Percentiles rank a stretch among this genome's conserved stretches.
phyloP scores from a whole-genome alignment of 2,888 invertebrate genomes.

The Serrognathus titanus region DNA sequence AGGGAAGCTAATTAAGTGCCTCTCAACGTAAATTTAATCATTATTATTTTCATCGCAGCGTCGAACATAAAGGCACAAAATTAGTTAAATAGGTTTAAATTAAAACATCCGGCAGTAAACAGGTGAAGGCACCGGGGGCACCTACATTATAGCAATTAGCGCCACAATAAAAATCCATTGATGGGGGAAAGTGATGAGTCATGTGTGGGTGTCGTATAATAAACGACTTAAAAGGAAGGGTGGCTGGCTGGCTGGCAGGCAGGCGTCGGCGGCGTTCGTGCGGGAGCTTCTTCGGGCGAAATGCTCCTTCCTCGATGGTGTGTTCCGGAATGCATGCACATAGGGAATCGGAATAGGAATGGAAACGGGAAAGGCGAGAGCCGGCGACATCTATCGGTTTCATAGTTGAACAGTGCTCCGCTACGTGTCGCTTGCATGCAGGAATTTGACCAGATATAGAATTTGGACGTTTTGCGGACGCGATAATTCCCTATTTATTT shows the following conservation, averaged over 20 bases:
- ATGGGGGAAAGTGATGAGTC: constrained; percentile 4
- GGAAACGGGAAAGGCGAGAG: constrained; percentile 27
- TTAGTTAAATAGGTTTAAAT: constrained; percentile 32
- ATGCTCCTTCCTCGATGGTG: constrained; percentile 7
- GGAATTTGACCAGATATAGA: constrained; percentile 26
- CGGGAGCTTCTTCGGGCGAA: not conserved
- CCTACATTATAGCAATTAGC: constrained; percentile 19
- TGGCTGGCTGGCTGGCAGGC: not conserved
- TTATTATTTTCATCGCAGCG: not conserved
- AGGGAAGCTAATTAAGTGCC: too few relatives aligned
- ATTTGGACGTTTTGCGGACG: not conserved
- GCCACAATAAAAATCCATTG: constrained; percentile 1
- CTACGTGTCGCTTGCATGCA: constrained; percentile 44
- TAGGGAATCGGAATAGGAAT: not conserved
- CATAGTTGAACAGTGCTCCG: constrained; percentile 40
- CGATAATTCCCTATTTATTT: too few relatives aligned
- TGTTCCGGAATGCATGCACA: constrained; percentile 17
- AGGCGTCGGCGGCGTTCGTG: not conserved
- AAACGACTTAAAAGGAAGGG: not conserved
- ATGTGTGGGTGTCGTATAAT: not conserved
- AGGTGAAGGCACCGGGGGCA: constrained; percentile 28
- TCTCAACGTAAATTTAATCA: too few relatives aligned
- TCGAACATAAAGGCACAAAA: constrained; percentile 5
- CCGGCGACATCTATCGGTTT: constrained; percentile 43
- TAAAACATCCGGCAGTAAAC: constrained; percentile 32